Percentiles rank a stretch among this genome's conserved stretches.
phyloP scores from a whole-genome alignment of 2,888 invertebrate species.

The Meiosimyza decipiens region DNA sequence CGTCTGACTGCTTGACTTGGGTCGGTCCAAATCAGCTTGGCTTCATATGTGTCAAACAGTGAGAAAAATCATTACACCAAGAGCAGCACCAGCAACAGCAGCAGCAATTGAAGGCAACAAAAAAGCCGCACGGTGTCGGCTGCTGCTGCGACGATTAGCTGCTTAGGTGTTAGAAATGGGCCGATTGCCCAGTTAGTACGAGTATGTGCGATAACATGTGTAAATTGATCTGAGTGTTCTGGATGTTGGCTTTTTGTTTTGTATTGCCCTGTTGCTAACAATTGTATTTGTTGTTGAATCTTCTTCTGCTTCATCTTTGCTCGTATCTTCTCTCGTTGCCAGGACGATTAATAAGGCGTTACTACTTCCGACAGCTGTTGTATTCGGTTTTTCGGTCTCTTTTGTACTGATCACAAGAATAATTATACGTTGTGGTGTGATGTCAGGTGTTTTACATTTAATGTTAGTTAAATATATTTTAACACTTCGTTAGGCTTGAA shows the following conservation, averaged over 20 bases:
- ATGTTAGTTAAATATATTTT: constrained; percentile 43
- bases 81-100: not conserved
- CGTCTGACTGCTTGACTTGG: not conserved
- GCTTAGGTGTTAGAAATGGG: constrained; percentile 34
- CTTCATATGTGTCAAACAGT: no score
- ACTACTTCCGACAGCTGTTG: constrained; percentile 33
- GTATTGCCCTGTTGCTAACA: constrained; percentile 5
- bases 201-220: constrained; percentile 23
- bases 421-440: constrained; percentile 44
- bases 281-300: not conserved
- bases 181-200: constrained; percentile 15
- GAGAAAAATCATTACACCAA: constrained; percentile 16
- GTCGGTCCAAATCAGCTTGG: not conserved
- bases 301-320: not conserved
- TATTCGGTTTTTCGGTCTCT: not conserved
- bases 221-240: constrained; percentile 16
- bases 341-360: constrained; percentile 24
- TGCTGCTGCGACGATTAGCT: constrained; percentile 23
- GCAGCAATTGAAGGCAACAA: constrained; percentile 7
- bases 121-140: not conserved
- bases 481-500: constrained; percentile 38
- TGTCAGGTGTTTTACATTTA: constrained; percentile 50
- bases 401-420: constrained; percentile 32
- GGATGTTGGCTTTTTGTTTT: no score
- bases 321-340: not conserved